Conservation (phyloP, 2,888 invertebrate genomes). For the Thalpophila matura region DNA sequence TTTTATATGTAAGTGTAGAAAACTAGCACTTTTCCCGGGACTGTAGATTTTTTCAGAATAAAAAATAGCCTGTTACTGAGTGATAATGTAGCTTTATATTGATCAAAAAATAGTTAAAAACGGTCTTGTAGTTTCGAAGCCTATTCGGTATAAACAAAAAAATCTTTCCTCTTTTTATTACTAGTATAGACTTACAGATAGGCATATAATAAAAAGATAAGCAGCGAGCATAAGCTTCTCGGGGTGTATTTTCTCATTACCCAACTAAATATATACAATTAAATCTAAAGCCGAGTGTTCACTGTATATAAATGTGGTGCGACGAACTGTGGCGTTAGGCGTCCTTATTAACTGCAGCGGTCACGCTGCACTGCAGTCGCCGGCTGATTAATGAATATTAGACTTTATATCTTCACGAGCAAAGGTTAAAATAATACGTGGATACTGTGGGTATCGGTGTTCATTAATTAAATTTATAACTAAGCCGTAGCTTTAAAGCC, state of each 20-base stretch:
- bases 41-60: no score
- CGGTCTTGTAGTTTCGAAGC: no score
- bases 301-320: slow-evolving; percentile 56
- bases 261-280: slow-evolving; percentile 57
- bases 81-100: no score
- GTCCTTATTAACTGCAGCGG: slow-evolving; percentile 66
- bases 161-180: no score
- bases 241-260: slow-evolving; percentile 50
- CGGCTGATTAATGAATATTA: slow-evolving; percentile 57
- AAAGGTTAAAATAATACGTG: slow-evolving; percentile 38
- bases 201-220: no score
- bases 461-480: slow-evolving; percentile 41
- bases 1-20: no score
- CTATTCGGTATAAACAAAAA: no score
- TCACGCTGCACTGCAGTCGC: slow-evolving; percentile 61
- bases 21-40: no score
- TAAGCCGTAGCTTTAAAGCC: slow-evolving; percentile 25
- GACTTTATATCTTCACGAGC: slow-evolving; percentile 39
- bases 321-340: slow-evolving; percentile 62
- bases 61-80: no score
- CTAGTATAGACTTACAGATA: no score
- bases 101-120: no score
- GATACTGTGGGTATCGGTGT: slow-evolving; percentile 20
- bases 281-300: slow-evolving; percentile 54
- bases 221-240: slow-evolving; percentile 32